phyloP scores from a whole-genome alignment of 2,888 invertebrate species.

The Ceratothoa steindachneri region DNA sequence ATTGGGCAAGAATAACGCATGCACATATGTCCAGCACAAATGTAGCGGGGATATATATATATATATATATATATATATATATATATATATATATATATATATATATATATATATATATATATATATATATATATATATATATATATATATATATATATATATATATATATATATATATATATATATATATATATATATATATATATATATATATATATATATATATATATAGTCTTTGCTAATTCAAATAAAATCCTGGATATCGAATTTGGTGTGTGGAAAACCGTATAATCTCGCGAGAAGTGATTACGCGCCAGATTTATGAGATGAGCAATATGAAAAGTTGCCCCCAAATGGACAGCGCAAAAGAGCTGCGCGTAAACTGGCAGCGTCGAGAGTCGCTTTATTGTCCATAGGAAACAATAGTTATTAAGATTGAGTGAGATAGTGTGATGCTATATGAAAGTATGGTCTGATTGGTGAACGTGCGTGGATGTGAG shows the following conservation, averaged over 20 bases:
- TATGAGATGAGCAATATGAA: background rate
- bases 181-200: background rate
- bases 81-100: conserved; percentile 17
- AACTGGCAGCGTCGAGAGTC: background rate
- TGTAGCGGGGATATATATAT: no score
- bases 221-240: background rate
- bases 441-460: no score
- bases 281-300: no score
- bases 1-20: background rate
- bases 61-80: conserved; percentile 16
- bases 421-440: background rate
- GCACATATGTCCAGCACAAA: no score
- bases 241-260: no score
- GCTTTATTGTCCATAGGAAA: background rate
- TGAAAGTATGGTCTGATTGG: no score
- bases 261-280: background rate
- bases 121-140: background rate
- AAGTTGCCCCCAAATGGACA: background rate
- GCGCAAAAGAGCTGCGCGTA: background rate
- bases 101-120: conserved; percentile 14
- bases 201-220: background rate
- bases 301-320: background rate
- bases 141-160: background rate
- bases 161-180: background rate
- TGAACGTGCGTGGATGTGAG: background rate